phyloP scores from a whole-genome alignment of 2,888 invertebrate species.

The Oeneis ivallda region DNA sequence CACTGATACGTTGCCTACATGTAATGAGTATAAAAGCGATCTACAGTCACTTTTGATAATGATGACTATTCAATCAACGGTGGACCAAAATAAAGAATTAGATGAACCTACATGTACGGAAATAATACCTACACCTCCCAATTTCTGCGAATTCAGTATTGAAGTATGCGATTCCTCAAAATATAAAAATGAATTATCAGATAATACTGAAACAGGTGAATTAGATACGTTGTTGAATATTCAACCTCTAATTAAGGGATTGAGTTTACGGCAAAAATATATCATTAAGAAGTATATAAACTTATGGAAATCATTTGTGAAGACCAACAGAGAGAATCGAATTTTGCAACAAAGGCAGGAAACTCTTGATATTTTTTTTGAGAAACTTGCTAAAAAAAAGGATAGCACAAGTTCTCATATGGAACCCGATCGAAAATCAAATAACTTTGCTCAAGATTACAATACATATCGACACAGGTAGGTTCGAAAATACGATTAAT shows the following conservation, averaged over 20 bases:
- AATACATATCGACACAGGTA: conserved; percentile 73
- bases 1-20: neutral
- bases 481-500: neutral
- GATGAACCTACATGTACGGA: neutral
- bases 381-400: conserved; percentile 67
- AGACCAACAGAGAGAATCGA: conserved; percentile 51
- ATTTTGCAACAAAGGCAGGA: conserved; percentile 56
- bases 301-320: conserved; percentile 63
- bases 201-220: conserved; percentile 28
- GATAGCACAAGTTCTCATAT: conserved; percentile 44
- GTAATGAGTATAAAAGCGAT: conserved; percentile 46
- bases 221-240: conserved; percentile 53
- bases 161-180: conserved; percentile 1
- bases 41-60: conserved; percentile 64
- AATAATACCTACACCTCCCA: neutral
- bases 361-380: conserved; percentile 63
- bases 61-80: conserved; percentile 61
- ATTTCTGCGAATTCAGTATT: neutral
- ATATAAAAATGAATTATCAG: conserved; percentile 15
- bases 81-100: conserved; percentile 43
- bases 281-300: conserved; percentile 58
- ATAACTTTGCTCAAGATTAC: conserved; percentile 59
- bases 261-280: conserved; percentile 48
- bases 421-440: conserved; percentile 55
- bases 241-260: conserved; percentile 53